phyloP scores from a whole-genome alignment of 2,797 vertebrate genomes.

The Scomberomorus guttatus region DNA sequence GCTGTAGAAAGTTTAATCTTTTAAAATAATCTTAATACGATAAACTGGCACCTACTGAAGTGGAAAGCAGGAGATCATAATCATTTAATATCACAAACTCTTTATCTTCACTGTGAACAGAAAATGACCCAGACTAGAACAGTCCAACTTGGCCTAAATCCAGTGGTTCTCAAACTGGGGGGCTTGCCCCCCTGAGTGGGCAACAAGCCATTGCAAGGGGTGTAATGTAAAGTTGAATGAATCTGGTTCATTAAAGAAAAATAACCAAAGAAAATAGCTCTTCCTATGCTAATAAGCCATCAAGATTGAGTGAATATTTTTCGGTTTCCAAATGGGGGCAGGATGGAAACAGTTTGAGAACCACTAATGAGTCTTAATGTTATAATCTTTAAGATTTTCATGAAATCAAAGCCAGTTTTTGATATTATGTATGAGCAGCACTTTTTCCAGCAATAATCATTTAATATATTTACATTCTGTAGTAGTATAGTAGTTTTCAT shows the following conservation, averaged over 20 bases:
- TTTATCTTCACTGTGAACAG: neutral
- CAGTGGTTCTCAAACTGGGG: neutral
- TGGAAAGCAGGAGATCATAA: neutral
- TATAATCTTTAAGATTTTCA: constrained; percentile 1
- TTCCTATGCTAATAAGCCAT: neutral
- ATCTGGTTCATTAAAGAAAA: constrained; percentile 5
- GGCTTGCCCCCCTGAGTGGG: no score
- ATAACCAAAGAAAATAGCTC: neutral
- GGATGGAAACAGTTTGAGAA: neutral
- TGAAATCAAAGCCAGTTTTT: neutral
- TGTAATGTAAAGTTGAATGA: neutral
- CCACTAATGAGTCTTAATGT: constrained; percentile 1
- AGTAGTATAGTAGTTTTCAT: neutral
- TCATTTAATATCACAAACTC: neutral
- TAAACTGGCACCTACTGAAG: neutral
- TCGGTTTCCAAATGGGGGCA: neutral
- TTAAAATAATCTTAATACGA: neutral
- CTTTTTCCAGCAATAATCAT: neutral
- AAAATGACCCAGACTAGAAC: no score
- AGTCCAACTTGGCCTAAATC: neutral
- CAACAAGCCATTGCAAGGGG: neutral
- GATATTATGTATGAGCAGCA: neutral
- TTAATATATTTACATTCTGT: constrained; percentile 4
- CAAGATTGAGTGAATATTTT: constrained; percentile 3
- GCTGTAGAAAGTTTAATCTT: no score